Evolutionary conservation across 2,888 invertebrate genomes (phyloP).

Genomic region (Pseudoips prasinana): DNA sequence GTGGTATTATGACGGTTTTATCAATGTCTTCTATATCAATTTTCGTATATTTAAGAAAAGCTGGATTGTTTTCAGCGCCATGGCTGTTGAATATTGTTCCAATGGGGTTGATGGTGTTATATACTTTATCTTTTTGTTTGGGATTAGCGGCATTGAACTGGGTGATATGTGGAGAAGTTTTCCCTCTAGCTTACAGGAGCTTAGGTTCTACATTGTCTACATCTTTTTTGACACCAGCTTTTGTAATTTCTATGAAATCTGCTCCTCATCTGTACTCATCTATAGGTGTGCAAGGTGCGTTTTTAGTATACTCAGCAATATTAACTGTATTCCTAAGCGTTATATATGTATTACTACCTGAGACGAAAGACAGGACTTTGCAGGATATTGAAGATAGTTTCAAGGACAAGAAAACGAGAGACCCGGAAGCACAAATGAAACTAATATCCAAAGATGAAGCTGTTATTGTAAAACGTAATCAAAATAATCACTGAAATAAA

Average conservation of each 20-base stretch:
- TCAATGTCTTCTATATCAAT: conserved; percentile 60
- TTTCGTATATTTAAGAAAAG: conserved; percentile 65
- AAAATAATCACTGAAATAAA: conserved; percentile 3
- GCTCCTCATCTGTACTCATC: conserved; percentile 71
- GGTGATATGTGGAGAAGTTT: conserved; percentile 77
- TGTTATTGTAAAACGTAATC: conserved; percentile 13
- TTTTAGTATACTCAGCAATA: conserved; percentile 64
- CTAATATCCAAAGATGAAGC: conserved; percentile 47
- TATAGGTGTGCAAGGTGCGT: conserved; percentile 71
- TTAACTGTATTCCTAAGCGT: conserved; percentile 58
- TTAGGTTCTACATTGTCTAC: conserved; percentile 72
- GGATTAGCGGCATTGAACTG: conserved; percentile 71
- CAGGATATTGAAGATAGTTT: conserved; percentile 75
- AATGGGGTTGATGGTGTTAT: conserved; percentile 65
- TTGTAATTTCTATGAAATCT: conserved; percentile 75
- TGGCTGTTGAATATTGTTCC: conserved; percentile 61
- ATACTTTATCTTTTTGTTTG: conserved; percentile 69
- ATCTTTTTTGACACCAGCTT: conserved; percentile 69
- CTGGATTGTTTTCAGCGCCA: conserved; percentile 48
- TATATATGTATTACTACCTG: conserved; percentile 64
- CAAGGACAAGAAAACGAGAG: conserved; percentile 55
- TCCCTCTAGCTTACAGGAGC: conserved; percentile 72
- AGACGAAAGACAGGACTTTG: conserved; percentile 72
- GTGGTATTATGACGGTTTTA: conserved; percentile 64
- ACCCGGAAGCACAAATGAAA: conserved; percentile 62